These are phyloP conservation scores for Gerris lacustris DNA, from an alignment of 2,888 invertebrate genomes.

Conservation along the genomic window DNA sequence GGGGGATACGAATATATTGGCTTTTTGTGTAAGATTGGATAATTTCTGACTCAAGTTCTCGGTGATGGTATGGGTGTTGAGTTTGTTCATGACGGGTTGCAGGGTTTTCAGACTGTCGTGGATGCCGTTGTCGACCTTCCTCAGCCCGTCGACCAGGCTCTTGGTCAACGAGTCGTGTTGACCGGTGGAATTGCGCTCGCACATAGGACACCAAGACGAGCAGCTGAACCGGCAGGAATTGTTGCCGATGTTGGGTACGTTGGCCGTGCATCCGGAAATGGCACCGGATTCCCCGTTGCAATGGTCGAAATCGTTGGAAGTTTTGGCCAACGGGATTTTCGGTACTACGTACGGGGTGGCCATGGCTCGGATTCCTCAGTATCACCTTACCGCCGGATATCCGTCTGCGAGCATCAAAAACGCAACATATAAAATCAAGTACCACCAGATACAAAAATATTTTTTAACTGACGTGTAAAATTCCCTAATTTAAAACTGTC, in stretches of 20 bases:
- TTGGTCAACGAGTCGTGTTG: not conserved
- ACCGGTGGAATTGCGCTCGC: slow-evolving; percentile 21
- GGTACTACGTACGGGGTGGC: slow-evolving; percentile 28
- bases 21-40: not conserved
- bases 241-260: slow-evolving; percentile 10
- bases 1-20: not conserved
- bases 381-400: not conserved
- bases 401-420: not conserved
- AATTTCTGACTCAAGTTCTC: not conserved
- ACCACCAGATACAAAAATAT: not conserved
- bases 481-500: not conserved
- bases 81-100: not conserved
- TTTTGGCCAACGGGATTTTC: slow-evolving; percentile 19
- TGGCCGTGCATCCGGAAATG: slow-evolving; percentile 12
- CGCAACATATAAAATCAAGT: not conserved
- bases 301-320: slow-evolving; percentile 16
- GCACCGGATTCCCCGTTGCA: slow-evolving; percentile 9
- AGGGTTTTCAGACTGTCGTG: slow-evolving; percentile 4
- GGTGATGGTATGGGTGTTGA: not conserved
- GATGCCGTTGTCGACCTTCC: slow-evolving; percentile 16
- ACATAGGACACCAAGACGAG: slow-evolving; percentile 25
- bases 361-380: slow-evolving; percentile 15
- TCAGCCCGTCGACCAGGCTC: not conserved
- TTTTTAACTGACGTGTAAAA: not conserved
- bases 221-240: slow-evolving; percentile 21